Evolutionary conservation across 2,797 vertebrate species (phyloP), one percentile per base, ranked within the genome.

Genomic region (Scolopax bukidnonensis): DNA sequence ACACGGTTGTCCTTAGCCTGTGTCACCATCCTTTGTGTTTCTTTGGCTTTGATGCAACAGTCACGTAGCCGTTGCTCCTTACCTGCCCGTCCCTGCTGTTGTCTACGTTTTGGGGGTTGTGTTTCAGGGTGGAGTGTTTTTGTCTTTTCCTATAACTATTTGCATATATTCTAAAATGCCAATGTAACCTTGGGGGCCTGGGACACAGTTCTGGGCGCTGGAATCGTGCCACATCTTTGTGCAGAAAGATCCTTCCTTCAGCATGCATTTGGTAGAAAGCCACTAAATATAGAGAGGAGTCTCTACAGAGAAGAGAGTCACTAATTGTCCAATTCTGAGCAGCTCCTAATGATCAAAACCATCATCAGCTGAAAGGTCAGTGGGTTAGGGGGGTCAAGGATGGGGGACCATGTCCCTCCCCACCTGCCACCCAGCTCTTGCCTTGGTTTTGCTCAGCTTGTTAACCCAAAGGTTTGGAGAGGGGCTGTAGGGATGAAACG

Each of bases 1-100:
- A 4, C 6, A 2, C 4, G 43, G 15, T 4, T 7, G 1, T 25
- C 40, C 61, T 6, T 19, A 30, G 25, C 14, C 11, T 0, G 0
- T 3, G 6, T 57, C n/a, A 16, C 45, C 16, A 1, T 25, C 16
- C 32, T 12, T 32, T n/a, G 25, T 12, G 30, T 9, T 54, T 4
- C 28, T 67, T 5, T 0, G 2, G 43, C 90, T 21, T 40, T 10
- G 38, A 14, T 10, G 3, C 19, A 3, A 4, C 10, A 23, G 21
- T n/a, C 47, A 2, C 6, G 0, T 5, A 45, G 28, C 61, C 5
- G 2, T 19, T 36, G 30, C 30, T 38, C 43, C 17, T 0, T 4
- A 5, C 18, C 28, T 10, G 51, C 7, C 20, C 5, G 1, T 3
- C 3, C 2, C 36, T 85, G 77, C 53, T 30, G 16, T 8, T 7